Evolutionary conservation across 2,113 vertebrate species (phyloP), one percentile per base, ranked within the genome.

Genomic region (Forbesichthys papilliferus): DNA sequence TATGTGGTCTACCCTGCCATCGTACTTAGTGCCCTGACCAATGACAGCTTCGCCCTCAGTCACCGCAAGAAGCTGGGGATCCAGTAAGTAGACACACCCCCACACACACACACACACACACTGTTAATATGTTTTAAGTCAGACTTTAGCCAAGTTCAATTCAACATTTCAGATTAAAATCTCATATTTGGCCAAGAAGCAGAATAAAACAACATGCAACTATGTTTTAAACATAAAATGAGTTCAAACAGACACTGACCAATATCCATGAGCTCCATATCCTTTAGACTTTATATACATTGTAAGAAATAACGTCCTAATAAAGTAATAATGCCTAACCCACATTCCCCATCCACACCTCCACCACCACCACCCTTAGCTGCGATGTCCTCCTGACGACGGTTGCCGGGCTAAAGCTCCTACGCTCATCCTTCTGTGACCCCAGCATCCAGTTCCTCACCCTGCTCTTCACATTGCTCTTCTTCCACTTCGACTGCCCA

Each of bases 401-500:
- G 34, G 82, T 95, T 8, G 96, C 98, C 1, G 96, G 96, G 75
- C 93, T 99, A 93, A 99, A 99, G 80, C 94, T 99, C 13, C 89
- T 99, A 46, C 94, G 97, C 33, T 94, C 95, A 0, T 96, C 95
- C 3, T 99, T 98, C 90, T 98, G 98, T 72, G 93, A 96, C 87
- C 96, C 96, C 0, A 95, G 93, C 67, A 95, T 94, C 86, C 98
- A 98, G 61, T 98, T 96, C 81, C 87, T 96, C 71, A 95, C 93
- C 42, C 86, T 99, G 83, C 91, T 95, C 83, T 98, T 99, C 83
- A 95, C 97, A 0, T 92, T 96, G 1, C 72, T 99, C 81, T 98
- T 99, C 84, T 99, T 99, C 91, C 91, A 92, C 69, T 98, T 97
- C n/a, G 98, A 99, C 90, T 98, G 91, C 83, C 94, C 92, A n/a